Conservation (phyloP, 2,113 vertebrate genomes). For the Philantomba maxwellii region DNA sequence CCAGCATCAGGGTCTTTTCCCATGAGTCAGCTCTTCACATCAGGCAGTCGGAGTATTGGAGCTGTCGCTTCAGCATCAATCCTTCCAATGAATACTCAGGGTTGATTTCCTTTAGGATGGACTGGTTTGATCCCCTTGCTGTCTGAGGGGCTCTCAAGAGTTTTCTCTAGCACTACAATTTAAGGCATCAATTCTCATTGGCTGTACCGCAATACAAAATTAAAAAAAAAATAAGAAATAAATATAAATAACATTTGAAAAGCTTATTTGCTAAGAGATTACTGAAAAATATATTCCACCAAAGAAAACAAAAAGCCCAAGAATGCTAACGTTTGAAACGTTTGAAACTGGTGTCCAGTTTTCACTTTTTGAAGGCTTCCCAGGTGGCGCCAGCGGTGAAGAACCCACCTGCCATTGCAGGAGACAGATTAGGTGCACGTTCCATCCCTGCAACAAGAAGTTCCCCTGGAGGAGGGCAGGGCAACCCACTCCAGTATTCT, state of each 20-base stretch:
- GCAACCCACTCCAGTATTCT: background rate
- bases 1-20: no score
- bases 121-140: background rate
- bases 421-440: background rate
- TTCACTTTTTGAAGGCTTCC: background rate
- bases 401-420: background rate
- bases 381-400: rapidly evolving
- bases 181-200: background rate
- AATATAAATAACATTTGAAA: background rate
- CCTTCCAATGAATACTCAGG: background rate
- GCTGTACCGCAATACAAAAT: background rate
- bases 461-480: background rate
- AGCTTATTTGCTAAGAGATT: background rate
- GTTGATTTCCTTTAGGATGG: background rate
- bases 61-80: background rate
- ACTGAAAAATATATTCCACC: background rate
- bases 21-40: background rate
- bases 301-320: background rate
- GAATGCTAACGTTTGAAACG: background rate
- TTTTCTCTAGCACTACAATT: background rate
- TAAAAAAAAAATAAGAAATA: background rate
- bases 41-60: background rate
- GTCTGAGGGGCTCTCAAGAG: background rate
- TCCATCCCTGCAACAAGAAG: background rate
- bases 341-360: background rate